Percentiles rank a stretch among this genome's conserved stretches.
Evolutionary conservation across 2,797 vertebrate species (phyloP).

Genomic region (Melanogrammus aeglefinus): DNA sequence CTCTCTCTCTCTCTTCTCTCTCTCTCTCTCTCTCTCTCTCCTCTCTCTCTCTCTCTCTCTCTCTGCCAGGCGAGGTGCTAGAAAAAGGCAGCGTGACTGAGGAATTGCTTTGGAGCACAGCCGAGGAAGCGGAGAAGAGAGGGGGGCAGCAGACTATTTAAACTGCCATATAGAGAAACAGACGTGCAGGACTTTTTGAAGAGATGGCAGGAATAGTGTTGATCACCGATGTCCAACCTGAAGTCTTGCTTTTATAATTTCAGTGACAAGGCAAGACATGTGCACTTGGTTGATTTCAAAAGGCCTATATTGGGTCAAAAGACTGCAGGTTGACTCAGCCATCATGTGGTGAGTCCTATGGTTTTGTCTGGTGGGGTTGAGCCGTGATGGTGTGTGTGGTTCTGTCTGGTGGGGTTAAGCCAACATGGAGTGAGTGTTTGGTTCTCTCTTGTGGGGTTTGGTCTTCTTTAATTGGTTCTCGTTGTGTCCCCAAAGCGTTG

Average conservation of each 20-base stretch:
- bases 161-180: conserved; percentile 10
- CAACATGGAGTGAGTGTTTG: too few species aligned
- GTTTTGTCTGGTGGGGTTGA: not conserved
- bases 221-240: not conserved
- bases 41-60: too few species aligned
- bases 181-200: not conserved
- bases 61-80: conserved; percentile 2
- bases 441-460: not conserved
- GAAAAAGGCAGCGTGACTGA: conserved; percentile 7
- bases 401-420: too few species aligned
- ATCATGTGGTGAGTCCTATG: too few species aligned
- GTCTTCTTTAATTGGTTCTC: not conserved
- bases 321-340: too few species aligned
- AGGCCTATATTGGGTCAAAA: not conserved
- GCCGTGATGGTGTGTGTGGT: too few species aligned
- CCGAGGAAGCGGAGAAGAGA: conserved; percentile 14
- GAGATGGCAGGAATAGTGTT: conserved; percentile 1
- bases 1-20: not conserved
- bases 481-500: not conserved
- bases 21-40: too few species aligned
- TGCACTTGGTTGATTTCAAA: not conserved
- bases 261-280: not conserved
- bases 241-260: not conserved
- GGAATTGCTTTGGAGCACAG: conserved; percentile 18
- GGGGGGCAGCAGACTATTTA: conserved; percentile 21